phyloP scores from a whole-genome alignment of 2,797 vertebrate genomes.

The Gobionotothen gibberifrons region DNA sequence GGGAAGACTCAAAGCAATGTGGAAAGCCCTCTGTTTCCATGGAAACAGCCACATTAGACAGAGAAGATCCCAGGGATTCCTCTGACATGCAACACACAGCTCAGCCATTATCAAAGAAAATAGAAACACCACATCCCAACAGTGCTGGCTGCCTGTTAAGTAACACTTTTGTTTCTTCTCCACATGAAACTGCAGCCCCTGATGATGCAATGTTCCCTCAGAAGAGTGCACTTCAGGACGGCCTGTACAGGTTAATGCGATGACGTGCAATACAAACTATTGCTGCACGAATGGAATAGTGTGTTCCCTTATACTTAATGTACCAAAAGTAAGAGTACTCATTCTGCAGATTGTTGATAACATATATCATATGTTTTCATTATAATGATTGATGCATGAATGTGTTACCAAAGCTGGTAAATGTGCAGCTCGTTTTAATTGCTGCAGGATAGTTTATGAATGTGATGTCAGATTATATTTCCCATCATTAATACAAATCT shows the following conservation, averaged over 20 bases:
- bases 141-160: constrained; percentile 24
- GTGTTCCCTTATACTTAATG: neutral
- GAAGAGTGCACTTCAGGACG: constrained; percentile 5
- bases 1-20: constrained; percentile 48
- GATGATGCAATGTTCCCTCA: constrained; percentile 19
- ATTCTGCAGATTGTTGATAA: too few relatives aligned
- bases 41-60: constrained; percentile 71
- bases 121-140: constrained; percentile 31
- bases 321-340: too few relatives aligned
- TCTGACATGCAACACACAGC: constrained; percentile 54
- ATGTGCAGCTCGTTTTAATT: too few relatives aligned
- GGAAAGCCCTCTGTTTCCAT: constrained; percentile 74
- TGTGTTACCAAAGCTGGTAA: too few relatives aligned
- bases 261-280: neutral
- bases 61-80: constrained; percentile 77
- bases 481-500: too few relatives aligned
- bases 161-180: constrained; percentile 39
- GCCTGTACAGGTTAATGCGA: neutral
- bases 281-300: neutral
- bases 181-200: constrained; percentile 20
- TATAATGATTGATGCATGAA: too few relatives aligned
- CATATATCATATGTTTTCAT: too few relatives aligned
- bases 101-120: constrained; percentile 14
- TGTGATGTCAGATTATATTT: too few relatives aligned
- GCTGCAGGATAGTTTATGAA: too few relatives aligned